Conservation (phyloP, 2,888 invertebrate species). For the Acronicta alni region DNA sequence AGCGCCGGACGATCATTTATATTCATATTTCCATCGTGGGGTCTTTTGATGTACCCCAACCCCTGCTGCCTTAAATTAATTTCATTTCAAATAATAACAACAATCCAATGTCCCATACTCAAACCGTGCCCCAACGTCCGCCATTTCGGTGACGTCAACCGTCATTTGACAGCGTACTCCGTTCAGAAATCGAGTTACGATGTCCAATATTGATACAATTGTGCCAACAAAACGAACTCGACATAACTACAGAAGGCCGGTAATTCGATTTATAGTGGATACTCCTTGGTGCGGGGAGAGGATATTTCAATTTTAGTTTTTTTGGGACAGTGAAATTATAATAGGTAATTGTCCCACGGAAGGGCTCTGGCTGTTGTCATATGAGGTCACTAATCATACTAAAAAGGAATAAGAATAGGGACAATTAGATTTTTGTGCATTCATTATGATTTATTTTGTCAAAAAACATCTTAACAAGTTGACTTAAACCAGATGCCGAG, state of each 20-base stretch:
- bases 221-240: constrained; percentile 78
- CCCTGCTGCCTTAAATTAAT: no score
- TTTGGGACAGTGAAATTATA: not conserved
- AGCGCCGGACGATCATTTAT: no score
- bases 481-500: no score
- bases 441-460: no score
- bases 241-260: constrained; percentile 73
- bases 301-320: constrained; percentile 34
- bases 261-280: constrained; percentile 75
- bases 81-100: constrained; percentile 4
- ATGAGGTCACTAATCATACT: no score
- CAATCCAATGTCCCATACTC: constrained; percentile 15
- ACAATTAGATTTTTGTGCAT: no score
- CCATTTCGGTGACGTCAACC: constrained; percentile 65
- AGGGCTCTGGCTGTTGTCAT: not conserved
- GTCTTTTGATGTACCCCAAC: no score
- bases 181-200: constrained; percentile 80
- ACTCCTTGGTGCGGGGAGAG: constrained; percentile 61
- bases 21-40: no score
- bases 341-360: not conserved
- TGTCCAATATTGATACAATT: constrained; percentile 86
- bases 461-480: no score
- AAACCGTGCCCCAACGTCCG: constrained; percentile 39
- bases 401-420: no score
- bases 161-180: constrained; percentile 72